Conservation (phyloP, 2,113 vertebrate species). For the Catagonus wagneri region DNA sequence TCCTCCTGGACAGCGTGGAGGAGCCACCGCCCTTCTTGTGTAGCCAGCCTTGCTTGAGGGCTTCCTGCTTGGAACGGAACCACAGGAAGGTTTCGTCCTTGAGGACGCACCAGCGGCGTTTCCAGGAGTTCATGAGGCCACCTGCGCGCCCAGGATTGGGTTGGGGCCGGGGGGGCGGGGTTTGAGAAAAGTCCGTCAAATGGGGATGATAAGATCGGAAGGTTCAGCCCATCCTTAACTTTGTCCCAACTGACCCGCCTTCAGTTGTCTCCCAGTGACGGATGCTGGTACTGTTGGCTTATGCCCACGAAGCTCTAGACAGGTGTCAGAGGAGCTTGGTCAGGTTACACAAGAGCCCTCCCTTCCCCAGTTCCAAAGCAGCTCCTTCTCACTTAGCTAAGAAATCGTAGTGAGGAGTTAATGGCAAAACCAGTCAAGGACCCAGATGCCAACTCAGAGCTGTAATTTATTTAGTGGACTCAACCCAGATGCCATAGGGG, state of each 20-base stretch:
- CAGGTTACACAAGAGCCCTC: not conserved
- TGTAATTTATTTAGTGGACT: no score
- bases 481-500: no score
- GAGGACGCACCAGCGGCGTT: conserved; percentile 97
- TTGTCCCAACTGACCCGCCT: rapidly evolving
- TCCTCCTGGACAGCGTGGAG: conserved; percentile 96
- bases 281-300: rapidly evolving
- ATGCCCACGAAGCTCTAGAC: rapidly evolving
- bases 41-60: conserved; percentile 98
- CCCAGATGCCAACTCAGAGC: rapidly evolving
- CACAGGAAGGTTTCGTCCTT: conserved; percentile 99
- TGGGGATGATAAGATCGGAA: rapidly evolving
- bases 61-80: conserved; percentile 99
- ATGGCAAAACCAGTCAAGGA: not conserved
- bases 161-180: not conserved
- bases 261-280: not conserved
- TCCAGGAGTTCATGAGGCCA: conserved; percentile 97
- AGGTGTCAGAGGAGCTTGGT: rapidly evolving
- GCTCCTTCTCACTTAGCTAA: not conserved
- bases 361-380: not conserved
- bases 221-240: not conserved
- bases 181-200: not conserved
- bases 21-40: conserved; percentile 97
- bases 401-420: not conserved
- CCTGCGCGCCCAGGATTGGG: conserved; percentile 86